Percentiles rank a stretch among this genome's conserved stretches.
These are phyloP conservation scores for Penaeus japonicus DNA, from an alignment of 1,140 invertebrate genomes.

Conservation along the genomic window DNA sequence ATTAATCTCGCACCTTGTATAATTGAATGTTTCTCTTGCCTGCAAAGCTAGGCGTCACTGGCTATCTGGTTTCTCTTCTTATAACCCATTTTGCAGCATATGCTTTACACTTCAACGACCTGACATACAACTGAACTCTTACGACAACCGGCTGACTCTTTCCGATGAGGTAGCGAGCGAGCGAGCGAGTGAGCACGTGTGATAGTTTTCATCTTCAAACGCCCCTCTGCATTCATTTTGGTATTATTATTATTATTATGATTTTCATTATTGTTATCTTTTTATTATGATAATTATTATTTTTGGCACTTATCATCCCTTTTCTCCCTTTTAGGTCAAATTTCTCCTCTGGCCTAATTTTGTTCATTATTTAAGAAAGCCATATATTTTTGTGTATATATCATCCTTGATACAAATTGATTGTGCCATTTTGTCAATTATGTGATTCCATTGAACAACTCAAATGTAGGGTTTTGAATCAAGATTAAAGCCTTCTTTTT, in stretches of 20 bases:
- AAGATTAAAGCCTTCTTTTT: not conserved
- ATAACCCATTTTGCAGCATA: no score
- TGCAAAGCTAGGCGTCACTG: no score
- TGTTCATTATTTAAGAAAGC: slow-evolving; percentile 33
- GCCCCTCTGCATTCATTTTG: not conserved
- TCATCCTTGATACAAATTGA: slow-evolving; percentile 49
- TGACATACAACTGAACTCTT: not conserved
- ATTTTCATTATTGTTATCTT: no score
- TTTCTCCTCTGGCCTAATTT: no score
- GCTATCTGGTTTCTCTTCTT: no score
- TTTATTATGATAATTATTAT: no score
- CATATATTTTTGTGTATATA: slow-evolving; percentile 48
- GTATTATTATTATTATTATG: no score
- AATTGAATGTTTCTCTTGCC: no score
- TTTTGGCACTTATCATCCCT: not conserved
- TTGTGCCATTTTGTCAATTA: slow-evolving; percentile 37
- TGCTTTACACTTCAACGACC: no score
- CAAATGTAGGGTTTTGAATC: slow-evolving; percentile 6
- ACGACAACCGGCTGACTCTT: not conserved
- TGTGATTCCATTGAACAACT: slow-evolving; percentile 17
- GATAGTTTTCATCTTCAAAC: not conserved
- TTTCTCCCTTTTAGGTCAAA: no score
- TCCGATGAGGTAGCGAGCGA: not conserved
- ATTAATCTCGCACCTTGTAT: no score
- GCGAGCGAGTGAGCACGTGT: not conserved